These are phyloP conservation scores for Opisthocomus hoazin DNA, from an alignment of 2,113 vertebrate genomes.

Conservation along the genomic window DNA sequence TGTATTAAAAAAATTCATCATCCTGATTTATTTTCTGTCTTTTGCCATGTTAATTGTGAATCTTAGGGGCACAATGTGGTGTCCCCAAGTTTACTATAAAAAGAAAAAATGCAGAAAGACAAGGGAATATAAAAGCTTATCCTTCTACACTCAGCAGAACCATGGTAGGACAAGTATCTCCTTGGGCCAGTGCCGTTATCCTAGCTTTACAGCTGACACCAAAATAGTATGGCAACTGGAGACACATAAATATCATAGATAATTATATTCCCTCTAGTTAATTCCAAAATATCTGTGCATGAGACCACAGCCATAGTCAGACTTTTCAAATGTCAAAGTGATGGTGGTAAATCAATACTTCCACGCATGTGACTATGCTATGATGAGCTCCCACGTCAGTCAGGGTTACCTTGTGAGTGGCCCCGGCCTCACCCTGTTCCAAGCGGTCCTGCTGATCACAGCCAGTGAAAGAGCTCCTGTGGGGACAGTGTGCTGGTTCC, in stretches of 20 bases:
- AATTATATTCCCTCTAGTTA: neutral
- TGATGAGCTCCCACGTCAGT: neutral
- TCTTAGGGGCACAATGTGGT: neutral
- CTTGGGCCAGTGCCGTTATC: neutral
- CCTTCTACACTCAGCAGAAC: neutral
- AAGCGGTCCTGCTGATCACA: neutral
- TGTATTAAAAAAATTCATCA: neutral
- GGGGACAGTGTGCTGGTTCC: neutral
- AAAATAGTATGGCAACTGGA: neutral
- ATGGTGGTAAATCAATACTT: neutral
- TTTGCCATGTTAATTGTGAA: neutral
- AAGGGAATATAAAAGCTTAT: neutral
- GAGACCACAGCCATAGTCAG: neutral
- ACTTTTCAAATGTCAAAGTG: neutral
- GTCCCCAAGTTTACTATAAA: neutral
- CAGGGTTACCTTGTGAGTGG: accelerated
- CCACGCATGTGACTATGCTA: neutral
- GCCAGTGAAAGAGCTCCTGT: neutral
- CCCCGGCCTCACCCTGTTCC: neutral
- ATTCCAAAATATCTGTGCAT: neutral
- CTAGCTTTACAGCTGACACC: neutral
- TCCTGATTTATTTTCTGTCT: neutral
- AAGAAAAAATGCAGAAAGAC: neutral
- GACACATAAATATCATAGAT: neutral
- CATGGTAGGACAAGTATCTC: neutral